A percentile compares a stretch with the other conserved stretches of the same genome.
Conservation (phyloP, 2,113 vertebrate genomes). For the Corvus hawaiiensis region DNA sequence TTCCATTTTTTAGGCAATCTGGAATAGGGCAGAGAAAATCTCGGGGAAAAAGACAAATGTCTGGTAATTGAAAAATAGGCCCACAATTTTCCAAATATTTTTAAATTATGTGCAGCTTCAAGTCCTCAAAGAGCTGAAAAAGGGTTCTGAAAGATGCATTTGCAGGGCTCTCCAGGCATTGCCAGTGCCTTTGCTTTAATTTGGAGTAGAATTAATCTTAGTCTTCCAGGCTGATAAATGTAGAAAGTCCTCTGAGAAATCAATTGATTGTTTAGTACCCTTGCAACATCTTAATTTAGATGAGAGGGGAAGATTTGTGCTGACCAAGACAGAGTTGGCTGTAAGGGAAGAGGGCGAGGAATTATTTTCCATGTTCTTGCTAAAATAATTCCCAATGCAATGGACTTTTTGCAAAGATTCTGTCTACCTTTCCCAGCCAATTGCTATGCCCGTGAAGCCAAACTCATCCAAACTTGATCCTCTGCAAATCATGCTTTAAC, state of each 20-base stretch:
- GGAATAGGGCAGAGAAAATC: neutral
- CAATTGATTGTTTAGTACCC: neutral
- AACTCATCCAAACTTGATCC: neutral
- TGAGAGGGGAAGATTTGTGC: neutral
- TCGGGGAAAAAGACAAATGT: neutral
- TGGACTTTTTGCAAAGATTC: neutral
- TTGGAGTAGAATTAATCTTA: neutral
- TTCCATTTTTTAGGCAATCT: neutral
- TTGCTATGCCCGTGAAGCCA: neutral
- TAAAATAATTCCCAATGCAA: neutral
- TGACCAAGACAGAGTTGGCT: neutral
- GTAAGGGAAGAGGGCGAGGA: neutral
- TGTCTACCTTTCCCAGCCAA: neutral
- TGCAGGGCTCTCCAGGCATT: neutral
- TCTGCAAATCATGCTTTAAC: neutral
- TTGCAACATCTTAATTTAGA: neutral
- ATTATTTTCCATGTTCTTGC: neutral
- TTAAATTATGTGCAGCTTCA: neutral
- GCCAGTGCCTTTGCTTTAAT: neutral
- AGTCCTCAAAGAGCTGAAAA: neutral
- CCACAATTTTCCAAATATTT: neutral
- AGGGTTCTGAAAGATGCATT: neutral
- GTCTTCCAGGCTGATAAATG: neutral
- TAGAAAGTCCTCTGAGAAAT: conserved; percentile 10
- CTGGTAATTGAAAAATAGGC: neutral